Evolutionary conservation across 2,113 vertebrate species (phyloP).

Genomic region (Numida meleagris): DNA sequence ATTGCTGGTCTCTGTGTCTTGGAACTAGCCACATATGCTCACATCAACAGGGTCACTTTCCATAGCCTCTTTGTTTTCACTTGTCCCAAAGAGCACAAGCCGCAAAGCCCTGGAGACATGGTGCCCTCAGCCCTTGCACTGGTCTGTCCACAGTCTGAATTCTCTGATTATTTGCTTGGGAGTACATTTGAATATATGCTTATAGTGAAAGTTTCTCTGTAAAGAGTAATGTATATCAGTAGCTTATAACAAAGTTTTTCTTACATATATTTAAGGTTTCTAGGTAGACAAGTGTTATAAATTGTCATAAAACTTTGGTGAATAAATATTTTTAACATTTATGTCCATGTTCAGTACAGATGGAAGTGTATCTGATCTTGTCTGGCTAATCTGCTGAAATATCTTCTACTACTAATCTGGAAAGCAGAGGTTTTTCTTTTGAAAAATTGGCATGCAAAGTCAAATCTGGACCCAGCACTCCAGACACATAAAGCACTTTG

Average conservation of each 20-base stretch:
- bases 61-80: background rate
- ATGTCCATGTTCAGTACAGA: background rate
- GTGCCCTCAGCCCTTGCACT: background rate
- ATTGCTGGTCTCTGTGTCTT: background rate
- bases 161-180: background rate
- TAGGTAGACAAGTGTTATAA: background rate
- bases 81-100: background rate
- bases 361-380: background rate
- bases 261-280: background rate
- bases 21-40: rapidly evolving
- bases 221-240: background rate
- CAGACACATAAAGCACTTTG: slow-evolving; percentile 13
- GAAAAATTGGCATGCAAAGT: slow-evolving; percentile 27
- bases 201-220: background rate
- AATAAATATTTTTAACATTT: background rate
- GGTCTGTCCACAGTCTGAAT: background rate
- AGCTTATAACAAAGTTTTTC: background rate
- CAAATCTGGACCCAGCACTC: background rate
- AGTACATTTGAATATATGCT: background rate
- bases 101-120: background rate
- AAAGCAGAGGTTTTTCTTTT: slow-evolving; percentile 26
- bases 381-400: slow-evolving; percentile 9
- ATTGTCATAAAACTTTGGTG: background rate
- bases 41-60: background rate
- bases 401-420: slow-evolving; percentile 12